These are phyloP conservation scores for Sinocyclocheilus grahami DNA, from an alignment of 2,113 vertebrate species.

Conservation along the genomic window DNA sequence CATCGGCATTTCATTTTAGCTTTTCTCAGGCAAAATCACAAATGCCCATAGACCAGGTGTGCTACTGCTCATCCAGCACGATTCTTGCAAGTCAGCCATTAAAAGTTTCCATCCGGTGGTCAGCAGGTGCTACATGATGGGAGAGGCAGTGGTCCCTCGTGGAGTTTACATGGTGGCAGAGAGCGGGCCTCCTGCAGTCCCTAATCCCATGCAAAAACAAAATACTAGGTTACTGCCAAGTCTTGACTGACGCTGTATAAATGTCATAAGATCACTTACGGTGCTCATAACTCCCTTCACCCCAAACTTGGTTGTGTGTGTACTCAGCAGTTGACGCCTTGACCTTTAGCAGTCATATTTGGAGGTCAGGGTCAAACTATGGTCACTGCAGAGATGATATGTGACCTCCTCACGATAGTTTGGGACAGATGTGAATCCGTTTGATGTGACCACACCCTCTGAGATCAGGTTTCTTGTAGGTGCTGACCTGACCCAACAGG, in stretches of 20 bases:
- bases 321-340: neutral
- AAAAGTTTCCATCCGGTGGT: neutral
- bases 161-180: neutral
- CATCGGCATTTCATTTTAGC: neutral
- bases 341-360: constrained; percentile 11
- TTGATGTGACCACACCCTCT: neutral
- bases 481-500: neutral
- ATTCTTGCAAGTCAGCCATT: constrained; percentile 35
- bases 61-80: neutral
- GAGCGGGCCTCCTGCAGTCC: neutral
- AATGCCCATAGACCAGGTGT: constrained; percentile 24
- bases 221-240: neutral
- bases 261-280: constrained; percentile 13
- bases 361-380: constrained; percentile 10
- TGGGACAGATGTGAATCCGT: neutral
- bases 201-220: neutral
- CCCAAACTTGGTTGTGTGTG: constrained; percentile 1
- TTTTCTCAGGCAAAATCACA: neutral
- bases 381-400: neutral
- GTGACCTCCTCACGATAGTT: neutral
- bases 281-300: neutral
- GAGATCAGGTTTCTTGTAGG: constrained; percentile 27
- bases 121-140: constrained; percentile 12
- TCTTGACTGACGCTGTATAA: neutral
- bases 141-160: neutral